Evolutionary conservation across 1,140 invertebrate species (phyloP).

Genomic region (Mizuhopecten yessoensis): DNA sequence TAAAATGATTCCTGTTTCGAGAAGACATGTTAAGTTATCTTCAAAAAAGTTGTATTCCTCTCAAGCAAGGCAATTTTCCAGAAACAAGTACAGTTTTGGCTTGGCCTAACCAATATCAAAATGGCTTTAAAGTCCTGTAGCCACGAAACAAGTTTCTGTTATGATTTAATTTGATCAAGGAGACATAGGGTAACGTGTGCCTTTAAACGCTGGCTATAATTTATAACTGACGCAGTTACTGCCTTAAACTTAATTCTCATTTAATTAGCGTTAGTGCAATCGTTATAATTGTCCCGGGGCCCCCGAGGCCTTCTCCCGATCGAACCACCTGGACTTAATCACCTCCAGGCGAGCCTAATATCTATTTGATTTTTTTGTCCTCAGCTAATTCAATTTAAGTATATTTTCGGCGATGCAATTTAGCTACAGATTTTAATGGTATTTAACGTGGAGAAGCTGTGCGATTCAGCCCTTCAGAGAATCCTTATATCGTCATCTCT

Average conservation of each 20-base stretch:
- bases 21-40: too few relatives aligned
- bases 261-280: constrained; percentile 30
- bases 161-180: constrained; percentile 1
- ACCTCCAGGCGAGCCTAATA: neutral
- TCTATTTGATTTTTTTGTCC: neutral
- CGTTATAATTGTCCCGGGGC: neutral
- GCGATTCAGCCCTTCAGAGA: neutral
- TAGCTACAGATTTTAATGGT: neutral
- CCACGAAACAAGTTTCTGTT: neutral
- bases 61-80: neutral
- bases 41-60: neutral
- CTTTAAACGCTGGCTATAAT: neutral
- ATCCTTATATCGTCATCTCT: neutral
- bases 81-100: neutral
- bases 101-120: constrained; percentile 12
- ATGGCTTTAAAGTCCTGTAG: constrained; percentile 10
- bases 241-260: neutral
- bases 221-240: neutral
- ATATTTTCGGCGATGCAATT: constrained; percentile 25
- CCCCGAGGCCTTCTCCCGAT: neutral
- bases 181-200: neutral
- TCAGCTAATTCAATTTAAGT: neutral
- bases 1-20: too few relatives aligned
- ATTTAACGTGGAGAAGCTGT: neutral
- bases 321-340: constrained; percentile 23